Evolutionary conservation across 2,888 invertebrate species (phyloP), one percentile per base, ranked within the genome.

Genomic region (Phaonia tiefii): DNA sequence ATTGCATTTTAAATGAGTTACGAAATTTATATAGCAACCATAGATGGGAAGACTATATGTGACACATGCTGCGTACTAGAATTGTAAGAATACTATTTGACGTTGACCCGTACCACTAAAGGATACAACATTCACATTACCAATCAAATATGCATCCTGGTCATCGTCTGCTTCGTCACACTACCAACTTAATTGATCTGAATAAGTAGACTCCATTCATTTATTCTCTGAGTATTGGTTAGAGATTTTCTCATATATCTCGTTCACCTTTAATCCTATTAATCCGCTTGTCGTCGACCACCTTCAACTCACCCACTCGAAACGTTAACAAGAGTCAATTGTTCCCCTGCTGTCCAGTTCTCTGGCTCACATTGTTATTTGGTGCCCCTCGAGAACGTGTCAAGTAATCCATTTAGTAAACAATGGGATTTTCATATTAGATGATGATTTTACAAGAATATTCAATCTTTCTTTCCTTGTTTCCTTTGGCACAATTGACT

Each of bases 201-300:
- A 31, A 31, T 31, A 3, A 31, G 3, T 5, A 31, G 31, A 42
- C 4, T 13, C n/a, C 25, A 4, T 10, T 20, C 42, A 31, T 54
- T 31, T 20, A 46, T 67, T 74, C 70, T 70, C 26, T 44, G 20
- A 67, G 49, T 44, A 31, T 46, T 37, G 13, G 31, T 31, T 13
- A 26, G 11, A 56, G 26, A 56, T 58, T 58, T 58, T 37, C 37
- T 31, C 58, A 37, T 37, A 8, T 37, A 7, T 26, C n/a, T 4
- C 42, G 10, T 60, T 63, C 63, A 56, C 10, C n/a, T 11, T 72
- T 81, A 81, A 81, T 81, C 78, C 75, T 60, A 26, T 78, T 81
- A 81, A 81, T 78, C 81, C 71, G 67, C 78, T 75, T 81, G 78
- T 78, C 71, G 54, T 78, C 81, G 81, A 81, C 81, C 78, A 81